A percentile compares a stretch with the other conserved stretches of the same genome.
Evolutionary conservation across 1,140 invertebrate species (phyloP).

Genomic region (Ganaspis sp.): DNA sequence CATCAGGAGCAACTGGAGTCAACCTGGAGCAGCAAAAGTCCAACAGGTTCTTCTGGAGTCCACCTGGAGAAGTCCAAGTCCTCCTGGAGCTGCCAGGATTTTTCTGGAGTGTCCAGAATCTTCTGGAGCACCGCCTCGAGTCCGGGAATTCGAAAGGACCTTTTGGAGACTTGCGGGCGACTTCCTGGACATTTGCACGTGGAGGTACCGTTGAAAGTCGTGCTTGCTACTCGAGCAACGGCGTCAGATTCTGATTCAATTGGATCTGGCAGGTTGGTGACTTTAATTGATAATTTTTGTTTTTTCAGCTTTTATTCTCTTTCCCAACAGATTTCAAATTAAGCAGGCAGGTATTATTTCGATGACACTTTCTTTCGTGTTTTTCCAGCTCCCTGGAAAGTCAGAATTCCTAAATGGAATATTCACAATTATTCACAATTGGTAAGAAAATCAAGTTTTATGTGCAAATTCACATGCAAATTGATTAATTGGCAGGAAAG

Average conservation of each 20-base stretch:
- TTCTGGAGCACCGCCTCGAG: background rate
- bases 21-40: background rate
- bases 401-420: too few relatives aligned
- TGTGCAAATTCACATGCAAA: too few relatives aligned
- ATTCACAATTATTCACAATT: too few relatives aligned
- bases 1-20: background rate
- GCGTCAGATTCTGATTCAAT: constrained; percentile 33
- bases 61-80: background rate
- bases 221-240: constrained; percentile 38
- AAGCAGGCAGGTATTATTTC: background rate
- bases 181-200: constrained; percentile 8
- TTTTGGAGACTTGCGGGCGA: background rate
- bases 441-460: too few relatives aligned
- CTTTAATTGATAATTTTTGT: constrained; percentile 34
- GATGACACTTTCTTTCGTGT: too few relatives aligned
- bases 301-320: background rate
- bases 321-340: background rate
- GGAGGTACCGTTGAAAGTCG: constrained; percentile 40
- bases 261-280: constrained; percentile 55
- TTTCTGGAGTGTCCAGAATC: background rate
- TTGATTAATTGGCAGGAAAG: too few relatives aligned
- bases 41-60: background rate
- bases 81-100: background rate
- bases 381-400: too few relatives aligned
- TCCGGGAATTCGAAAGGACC: background rate